phyloP scores from a whole-genome alignment of 1,140 invertebrate species.

The Macrotrachela quadricornifera region DNA sequence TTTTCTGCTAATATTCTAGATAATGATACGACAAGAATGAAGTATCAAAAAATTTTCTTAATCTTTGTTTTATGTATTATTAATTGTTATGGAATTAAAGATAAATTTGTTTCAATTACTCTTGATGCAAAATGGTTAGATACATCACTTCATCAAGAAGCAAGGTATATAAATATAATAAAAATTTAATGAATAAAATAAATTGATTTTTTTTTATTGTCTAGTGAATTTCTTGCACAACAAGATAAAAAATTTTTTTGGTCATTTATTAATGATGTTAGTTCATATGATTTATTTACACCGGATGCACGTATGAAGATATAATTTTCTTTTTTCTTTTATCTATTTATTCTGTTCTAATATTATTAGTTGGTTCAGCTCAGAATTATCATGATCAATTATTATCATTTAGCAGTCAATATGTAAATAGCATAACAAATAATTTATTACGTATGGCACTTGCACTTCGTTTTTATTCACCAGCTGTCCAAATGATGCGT shows the following conservation, averaged over 20 bases:
- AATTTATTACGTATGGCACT: constrained; percentile 1
- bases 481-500: constrained; percentile 3
- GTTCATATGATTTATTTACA: too few species aligned
- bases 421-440: neutral
- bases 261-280: constrained; percentile 1
- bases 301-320: neutral
- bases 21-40: too few species aligned
- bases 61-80: too few species aligned
- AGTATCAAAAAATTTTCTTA: too few species aligned
- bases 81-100: neutral
- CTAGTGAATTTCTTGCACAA: constrained; percentile 3
- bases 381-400: neutral
- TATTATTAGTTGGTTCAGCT: neutral
- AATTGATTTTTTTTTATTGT: neutral
- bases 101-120: constrained; percentile 3
- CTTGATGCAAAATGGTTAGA: constrained; percentile 3
- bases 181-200: neutral
- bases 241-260: neutral
- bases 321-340: neutral
- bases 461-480: neutral
- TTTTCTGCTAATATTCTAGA: too few species aligned
- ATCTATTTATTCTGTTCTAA: neutral
- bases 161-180: neutral
- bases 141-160: constrained; percentile 1
- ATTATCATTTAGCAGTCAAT: neutral